Conservation (phyloP, 1,140 invertebrate genomes). For the Penaeus indicus region DNA sequence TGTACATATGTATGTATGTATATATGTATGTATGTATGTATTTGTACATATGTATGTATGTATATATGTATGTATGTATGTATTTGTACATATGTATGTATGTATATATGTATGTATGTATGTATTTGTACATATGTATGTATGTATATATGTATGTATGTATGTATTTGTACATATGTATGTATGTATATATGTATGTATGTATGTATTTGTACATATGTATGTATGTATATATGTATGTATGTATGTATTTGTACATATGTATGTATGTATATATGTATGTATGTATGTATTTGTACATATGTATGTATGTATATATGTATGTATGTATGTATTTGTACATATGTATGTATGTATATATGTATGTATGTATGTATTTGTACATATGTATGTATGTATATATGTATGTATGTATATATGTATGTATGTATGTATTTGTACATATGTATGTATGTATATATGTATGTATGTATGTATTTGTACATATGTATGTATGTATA, state of each 20-base stretch:
- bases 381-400: background rate
- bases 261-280: background rate
- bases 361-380: background rate
- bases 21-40: background rate
- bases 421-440: background rate
- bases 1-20: background rate
- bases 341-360: background rate
- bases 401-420: background rate
- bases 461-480: background rate
- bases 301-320: background rate
- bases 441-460: background rate
- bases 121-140: background rate
- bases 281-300: background rate
- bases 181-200: background rate
- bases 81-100: background rate
- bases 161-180: background rate
- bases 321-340: background rate
- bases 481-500: too few relatives aligned
- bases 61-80: slow-evolving; percentile 3
- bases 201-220: background rate
- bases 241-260: background rate
- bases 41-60: background rate
- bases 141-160: background rate
- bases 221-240: background rate
- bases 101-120: background rate